A percentile compares a stretch with the other conserved stretches of the same genome.
These are phyloP conservation scores for Ormia ochracea DNA, from an alignment of 2,888 invertebrate genomes.

Conservation along the genomic window DNA sequence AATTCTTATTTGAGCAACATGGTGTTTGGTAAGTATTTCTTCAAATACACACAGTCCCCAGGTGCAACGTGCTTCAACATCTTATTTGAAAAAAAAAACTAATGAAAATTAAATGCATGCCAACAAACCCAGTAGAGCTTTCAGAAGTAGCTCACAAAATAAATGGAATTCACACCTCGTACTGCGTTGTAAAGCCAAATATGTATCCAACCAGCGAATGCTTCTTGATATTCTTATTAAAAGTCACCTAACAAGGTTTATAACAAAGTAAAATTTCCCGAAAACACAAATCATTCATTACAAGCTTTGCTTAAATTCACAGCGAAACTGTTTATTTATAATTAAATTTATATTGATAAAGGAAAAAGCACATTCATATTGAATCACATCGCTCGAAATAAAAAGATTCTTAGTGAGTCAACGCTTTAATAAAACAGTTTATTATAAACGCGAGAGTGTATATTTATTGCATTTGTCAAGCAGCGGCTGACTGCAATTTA, in stretches of 20 bases:
- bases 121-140: no score
- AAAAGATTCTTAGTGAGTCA: slow-evolving; percentile 12
- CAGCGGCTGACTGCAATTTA: background rate
- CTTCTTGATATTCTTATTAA: background rate
- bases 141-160: no score
- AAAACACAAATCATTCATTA: background rate
- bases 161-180: no score
- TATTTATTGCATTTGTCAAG: background rate
- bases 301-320: slow-evolving; percentile 29
- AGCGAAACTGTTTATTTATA: slow-evolving; percentile 1
- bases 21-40: slow-evolving; percentile 69
- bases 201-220: background rate
- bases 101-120: background rate
- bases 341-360: slow-evolving; percentile 25
- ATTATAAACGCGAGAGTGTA: background rate
- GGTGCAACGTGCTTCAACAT: background rate
- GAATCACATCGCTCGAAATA: background rate
- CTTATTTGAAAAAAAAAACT: background rate
- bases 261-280: background rate
- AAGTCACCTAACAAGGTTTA: background rate
- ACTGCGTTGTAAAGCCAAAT: no score
- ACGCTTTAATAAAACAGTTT: background rate
- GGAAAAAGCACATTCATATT: background rate
- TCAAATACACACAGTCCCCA: background rate
- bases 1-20: slow-evolving; percentile 67